These are phyloP conservation scores for Allygus modestus DNA, from an alignment of 2,888 invertebrate species.

Conservation along the genomic window DNA sequence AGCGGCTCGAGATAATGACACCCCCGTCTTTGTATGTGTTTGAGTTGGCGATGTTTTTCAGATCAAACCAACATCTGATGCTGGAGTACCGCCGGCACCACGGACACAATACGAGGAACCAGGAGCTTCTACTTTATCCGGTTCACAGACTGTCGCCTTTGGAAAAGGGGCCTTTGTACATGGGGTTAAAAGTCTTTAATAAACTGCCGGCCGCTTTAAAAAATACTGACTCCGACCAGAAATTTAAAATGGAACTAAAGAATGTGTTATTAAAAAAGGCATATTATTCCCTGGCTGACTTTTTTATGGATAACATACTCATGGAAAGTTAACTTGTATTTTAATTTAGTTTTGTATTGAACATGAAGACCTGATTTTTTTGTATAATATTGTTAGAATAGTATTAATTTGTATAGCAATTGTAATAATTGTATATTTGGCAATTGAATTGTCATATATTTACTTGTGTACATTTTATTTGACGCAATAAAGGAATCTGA, in stretches of 20 bases:
- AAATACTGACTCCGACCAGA: neutral
- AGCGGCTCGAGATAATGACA: neutral
- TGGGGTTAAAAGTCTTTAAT: neutral
- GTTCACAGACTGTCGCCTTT: neutral
- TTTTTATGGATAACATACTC: too few relatives aligned
- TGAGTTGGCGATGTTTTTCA: slow-evolving; percentile 27
- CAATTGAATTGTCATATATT: neutral
- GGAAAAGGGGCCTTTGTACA: slow-evolving; percentile 9
- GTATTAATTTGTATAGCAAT: too few relatives aligned
- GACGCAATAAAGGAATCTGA: neutral
- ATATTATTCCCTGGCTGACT: neutral
- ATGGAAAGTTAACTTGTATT: too few relatives aligned
- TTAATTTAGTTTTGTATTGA: too few relatives aligned
- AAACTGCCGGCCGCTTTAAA: neutral
- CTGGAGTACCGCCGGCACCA: neutral
- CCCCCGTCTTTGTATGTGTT: slow-evolving; percentile 7
- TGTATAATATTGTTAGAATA: too few relatives aligned
- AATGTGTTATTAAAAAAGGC: neutral
- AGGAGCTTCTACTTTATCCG: neutral
- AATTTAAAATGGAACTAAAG: neutral
- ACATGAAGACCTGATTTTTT: too few relatives aligned
- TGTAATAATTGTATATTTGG: neutral
- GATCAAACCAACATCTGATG: neutral
- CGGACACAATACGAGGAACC: slow-evolving; percentile 4
- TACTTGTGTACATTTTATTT: neutral